These are phyloP conservation scores for Galerucella pusilla DNA, from an alignment of 2,888 invertebrate species.

Conservation along the genomic window DNA sequence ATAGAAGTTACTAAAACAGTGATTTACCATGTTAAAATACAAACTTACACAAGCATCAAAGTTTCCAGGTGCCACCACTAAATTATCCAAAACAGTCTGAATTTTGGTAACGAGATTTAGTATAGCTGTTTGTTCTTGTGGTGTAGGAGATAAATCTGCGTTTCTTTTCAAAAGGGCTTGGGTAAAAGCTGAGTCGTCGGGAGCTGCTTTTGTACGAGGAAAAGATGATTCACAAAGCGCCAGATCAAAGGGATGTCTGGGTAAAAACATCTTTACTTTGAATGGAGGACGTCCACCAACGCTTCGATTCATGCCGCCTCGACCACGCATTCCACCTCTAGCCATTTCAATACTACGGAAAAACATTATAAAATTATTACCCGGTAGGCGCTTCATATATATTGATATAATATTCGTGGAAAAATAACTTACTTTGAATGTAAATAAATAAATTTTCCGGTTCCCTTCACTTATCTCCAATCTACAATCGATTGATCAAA, in stretches of 20 bases:
- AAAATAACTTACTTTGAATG: neutral
- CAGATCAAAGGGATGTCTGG: conserved; percentile 87
- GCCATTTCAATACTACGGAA: conserved; percentile 69
- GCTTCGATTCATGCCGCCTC: conserved; percentile 72
- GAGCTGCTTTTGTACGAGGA: conserved; percentile 82
- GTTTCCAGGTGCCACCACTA: conserved; percentile 92
- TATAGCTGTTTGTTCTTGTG: conserved; percentile 91
- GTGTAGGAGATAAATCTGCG: conserved; percentile 89
- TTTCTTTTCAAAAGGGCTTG: conserved; percentile 93
- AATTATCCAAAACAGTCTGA: conserved; percentile 92
- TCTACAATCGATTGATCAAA: neutral
- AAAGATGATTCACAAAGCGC: conserved; percentile 90
- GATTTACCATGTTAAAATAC: conserved; percentile 5
- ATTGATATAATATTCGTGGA: neutral
- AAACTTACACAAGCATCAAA: conserved; percentile 94
- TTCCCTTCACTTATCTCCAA: neutral
- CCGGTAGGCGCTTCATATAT: neutral
- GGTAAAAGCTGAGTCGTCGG: conserved; percentile 88
- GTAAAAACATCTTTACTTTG: conserved; percentile 74
- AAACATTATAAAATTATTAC: neutral
- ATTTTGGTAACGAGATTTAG: conserved; percentile 94
- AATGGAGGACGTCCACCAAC: conserved; percentile 73
- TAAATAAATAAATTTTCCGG: neutral
- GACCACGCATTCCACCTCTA: conserved; percentile 76
- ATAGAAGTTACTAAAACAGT: too few relatives aligned